A percentile compares a stretch with the other conserved stretches of the same genome.
Evolutionary conservation across 2,113 vertebrate genomes (phyloP).

Genomic region (Pipra filicauda): DNA sequence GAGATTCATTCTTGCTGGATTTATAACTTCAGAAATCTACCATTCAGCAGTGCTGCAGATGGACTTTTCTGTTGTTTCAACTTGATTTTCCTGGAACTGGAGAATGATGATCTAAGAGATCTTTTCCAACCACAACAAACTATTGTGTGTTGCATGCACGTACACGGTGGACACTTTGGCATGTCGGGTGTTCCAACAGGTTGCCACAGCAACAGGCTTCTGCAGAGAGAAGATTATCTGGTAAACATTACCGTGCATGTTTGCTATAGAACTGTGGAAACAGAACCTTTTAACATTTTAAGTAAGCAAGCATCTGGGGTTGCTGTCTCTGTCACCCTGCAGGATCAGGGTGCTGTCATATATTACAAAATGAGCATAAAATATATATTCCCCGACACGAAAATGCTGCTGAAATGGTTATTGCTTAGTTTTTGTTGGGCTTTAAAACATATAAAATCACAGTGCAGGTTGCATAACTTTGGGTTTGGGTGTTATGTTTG

Average conservation of each 20-base stretch:
- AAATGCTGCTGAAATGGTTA: background rate
- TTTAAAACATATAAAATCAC: background rate
- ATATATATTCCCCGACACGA: background rate
- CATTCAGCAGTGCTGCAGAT: background rate
- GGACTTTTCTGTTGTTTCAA: background rate
- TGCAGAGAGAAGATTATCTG: background rate
- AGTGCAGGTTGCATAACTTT: rapidly evolving
- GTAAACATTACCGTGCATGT: background rate
- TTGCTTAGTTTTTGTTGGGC: background rate
- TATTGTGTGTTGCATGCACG: background rate
- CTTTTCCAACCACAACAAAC: background rate
- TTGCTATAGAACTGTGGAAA: background rate
- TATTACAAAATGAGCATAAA: background rate
- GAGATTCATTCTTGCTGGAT: background rate
- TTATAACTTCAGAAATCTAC: background rate
- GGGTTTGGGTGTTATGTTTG: background rate
- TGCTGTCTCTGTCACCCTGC: background rate
- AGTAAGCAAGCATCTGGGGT: background rate
- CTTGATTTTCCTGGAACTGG: background rate
- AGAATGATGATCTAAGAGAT: background rate
- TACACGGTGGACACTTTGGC: background rate
- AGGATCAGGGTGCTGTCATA: background rate
- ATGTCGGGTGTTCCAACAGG: background rate
- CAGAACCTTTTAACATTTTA: slow-evolving; percentile 11
- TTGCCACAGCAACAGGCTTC: slow-evolving; percentile 34